Base-by-base conservation (phyloP, 2,797 vertebrate species). In the Pygocentrus nattereri region DNA sequence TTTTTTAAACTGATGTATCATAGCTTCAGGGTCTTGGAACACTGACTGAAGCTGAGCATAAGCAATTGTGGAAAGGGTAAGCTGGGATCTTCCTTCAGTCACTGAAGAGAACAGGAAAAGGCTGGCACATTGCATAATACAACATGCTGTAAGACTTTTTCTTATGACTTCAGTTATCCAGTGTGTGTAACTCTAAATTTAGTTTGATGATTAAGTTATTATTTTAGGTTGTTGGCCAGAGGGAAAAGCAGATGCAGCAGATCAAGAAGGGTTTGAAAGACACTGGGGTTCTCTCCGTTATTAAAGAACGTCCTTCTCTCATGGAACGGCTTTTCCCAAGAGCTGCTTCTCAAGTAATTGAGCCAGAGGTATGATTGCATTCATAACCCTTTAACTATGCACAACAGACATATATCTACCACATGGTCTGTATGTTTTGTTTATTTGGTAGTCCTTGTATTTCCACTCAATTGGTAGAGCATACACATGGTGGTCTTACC, bases 241-340 rank as follows among this genome's bases (percentile, higher is more conserved):
- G 41, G 16, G 41, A 70, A 16, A 70, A 70, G 15, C 68, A 70
- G 27, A 49, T 69, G 13, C 38, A 30, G 13, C 67, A 69, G n/a
- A 70, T 70, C 19, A 70, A 47, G 49, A 41, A 27, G n/a, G 41
- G 68, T 13, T 27, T 70, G 27, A 70, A 70, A 49, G 68, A 70
- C 68, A 49, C 67, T 23, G 41, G 67, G 27, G n/a, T 70, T 44
- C 27, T 70, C 11, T 21, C n/a, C 13, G 70, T 70, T 41, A 27
- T 70, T 23, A 70, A 70, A 70, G 67, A 70, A 70, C 4, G 67
- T 4, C 67, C 38, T 70, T 2, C 12, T 31, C 21, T 49, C 11
- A 69, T 49, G n/a, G n/a, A 47, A 23, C 8, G n/a, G 2, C 67
- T 49, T 47, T 69, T 70, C 18, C 41, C 67, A 70, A 70, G 38